These are phyloP conservation scores for Carposina sasakii DNA, from an alignment of 1,140 invertebrate genomes.

Conservation along the genomic window DNA sequence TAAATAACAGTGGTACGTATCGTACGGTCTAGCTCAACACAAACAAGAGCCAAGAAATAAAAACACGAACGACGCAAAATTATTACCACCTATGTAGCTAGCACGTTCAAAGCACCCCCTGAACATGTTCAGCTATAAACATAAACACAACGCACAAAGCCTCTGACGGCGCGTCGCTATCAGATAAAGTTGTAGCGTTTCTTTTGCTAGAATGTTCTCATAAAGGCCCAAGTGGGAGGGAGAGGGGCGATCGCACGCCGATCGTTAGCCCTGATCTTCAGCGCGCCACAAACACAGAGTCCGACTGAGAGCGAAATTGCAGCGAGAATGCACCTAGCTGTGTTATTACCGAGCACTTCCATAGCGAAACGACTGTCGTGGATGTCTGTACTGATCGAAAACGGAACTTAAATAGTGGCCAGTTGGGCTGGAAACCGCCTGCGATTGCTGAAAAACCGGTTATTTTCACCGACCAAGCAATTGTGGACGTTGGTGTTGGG, in stretches of 20 bases:
- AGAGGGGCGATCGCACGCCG: constrained; percentile 46
- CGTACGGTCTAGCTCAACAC: no score
- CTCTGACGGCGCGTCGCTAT: constrained; percentile 65
- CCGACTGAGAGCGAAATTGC: constrained; percentile 71
- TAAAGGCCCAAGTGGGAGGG: constrained; percentile 39
- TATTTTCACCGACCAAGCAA: constrained; percentile 57
- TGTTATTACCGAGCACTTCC: constrained; percentile 55
- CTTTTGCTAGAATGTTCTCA: constrained; percentile 51
- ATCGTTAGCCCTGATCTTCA: constrained; percentile 73
- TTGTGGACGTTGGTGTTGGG: constrained; percentile 53
- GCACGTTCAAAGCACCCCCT: constrained; percentile 64
- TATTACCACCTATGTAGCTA: constrained; percentile 51
- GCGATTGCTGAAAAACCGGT: constrained; percentile 40
- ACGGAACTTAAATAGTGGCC: constrained; percentile 24
- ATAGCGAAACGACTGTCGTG: constrained; percentile 55
- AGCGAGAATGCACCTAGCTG: constrained; percentile 70
- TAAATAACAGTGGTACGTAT: no score
- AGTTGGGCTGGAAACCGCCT: constrained; percentile 32
- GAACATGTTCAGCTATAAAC: constrained; percentile 68
- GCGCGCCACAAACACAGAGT: constrained; percentile 70
- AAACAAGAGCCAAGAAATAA: constrained; percentile 32
- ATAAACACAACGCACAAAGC: constrained; percentile 71
- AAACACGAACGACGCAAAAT: constrained; percentile 58
- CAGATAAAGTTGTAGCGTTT: constrained; percentile 69
- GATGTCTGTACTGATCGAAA: constrained; percentile 21